Conservation (phyloP, 2,797 vertebrate genomes). For the Centroberyx gerrardi region DNA sequence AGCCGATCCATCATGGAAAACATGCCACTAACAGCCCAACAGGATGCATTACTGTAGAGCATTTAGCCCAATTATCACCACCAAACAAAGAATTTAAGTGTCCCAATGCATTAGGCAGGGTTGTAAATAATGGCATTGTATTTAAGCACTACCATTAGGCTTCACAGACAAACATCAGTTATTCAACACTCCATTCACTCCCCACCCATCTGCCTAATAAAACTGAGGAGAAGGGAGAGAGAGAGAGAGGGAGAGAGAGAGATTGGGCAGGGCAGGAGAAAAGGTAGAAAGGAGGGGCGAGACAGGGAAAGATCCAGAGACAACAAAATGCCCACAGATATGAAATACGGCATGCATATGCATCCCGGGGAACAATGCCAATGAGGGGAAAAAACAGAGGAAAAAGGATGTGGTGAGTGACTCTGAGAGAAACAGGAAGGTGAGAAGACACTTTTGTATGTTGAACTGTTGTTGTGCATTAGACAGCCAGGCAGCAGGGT, state of each 20-base stretch:
- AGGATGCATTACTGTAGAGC: constrained; percentile 83
- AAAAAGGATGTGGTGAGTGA: constrained; percentile 41
- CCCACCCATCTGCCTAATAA: constrained; percentile 81
- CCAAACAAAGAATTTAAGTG: constrained; percentile 84
- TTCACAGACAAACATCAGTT: constrained; percentile 77
- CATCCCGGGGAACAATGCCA: constrained; percentile 29
- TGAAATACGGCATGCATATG: constrained; percentile 44
- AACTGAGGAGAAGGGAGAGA: constrained; percentile 46
- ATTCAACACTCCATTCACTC: constrained; percentile 78
- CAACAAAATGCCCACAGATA: constrained; percentile 30
- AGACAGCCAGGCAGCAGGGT: constrained; percentile 80
- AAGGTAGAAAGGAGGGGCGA: constrained; percentile 9
- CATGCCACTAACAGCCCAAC: constrained; percentile 77
- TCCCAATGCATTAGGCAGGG: constrained; percentile 82
- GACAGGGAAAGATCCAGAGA: not conserved
- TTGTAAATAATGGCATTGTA: constrained; percentile 84
- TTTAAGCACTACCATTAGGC: constrained; percentile 83
- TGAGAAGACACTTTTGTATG: constrained; percentile 72
- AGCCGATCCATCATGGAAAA: constrained; percentile 78
- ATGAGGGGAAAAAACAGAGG: constrained; percentile 44
- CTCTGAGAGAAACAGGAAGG: constrained; percentile 58
- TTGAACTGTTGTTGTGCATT: constrained; percentile 82
- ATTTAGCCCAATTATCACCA: constrained; percentile 84
- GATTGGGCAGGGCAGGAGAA: constrained; percentile 7
- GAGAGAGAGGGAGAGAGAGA: constrained; percentile 17